Evolutionary conservation across 2,797 vertebrate genomes (phyloP), one percentile per base, ranked within the genome.

Genomic region (Macrochelys suwanniensis): DNA sequence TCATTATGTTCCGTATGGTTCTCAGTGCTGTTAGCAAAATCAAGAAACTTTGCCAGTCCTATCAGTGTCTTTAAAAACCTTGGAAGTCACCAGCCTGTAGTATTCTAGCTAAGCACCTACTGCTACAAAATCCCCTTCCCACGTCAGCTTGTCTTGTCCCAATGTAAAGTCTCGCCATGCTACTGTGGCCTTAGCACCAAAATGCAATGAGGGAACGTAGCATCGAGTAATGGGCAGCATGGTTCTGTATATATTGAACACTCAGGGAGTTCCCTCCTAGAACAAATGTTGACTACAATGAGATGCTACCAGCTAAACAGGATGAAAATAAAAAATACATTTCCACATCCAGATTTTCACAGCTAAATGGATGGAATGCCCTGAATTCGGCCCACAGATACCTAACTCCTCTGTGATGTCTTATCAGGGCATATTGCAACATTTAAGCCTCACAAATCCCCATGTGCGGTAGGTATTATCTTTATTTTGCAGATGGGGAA

Each of bases 161-260:
- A 61, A 47, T 1, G 3, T 16, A 5, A 47, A 53, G 71, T 0
- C 0, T 25, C 37, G 47, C 77, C 71, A 3, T 53, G 4, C 0
- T 0, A 0, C 53, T 0, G 2, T 2, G 21, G 53, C 87, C 81
- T 57, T 31, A 1, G 6, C 49, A 0, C 53, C 1, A 3, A 7
- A 47, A 9, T 33, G 45, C 33, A 47, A 7, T 85, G 45, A 77
- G 88, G 51, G 51, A 53, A 33, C 0, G 0, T 51, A 25, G 45
- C 17, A 23, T 51, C 51, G 26, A 0, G 0, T 0, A 0, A 85
- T 47, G 76, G 25, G 82, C 86, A 81, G 56, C 51, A 19, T 2
- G 10, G 33, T 23, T 31, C 0, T 2, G 49, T 26, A 26, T 65
- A 53, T 33, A 12, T 65, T 37, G 17, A 9, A 25, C 11, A 71